Conservation (phyloP, 1,140 invertebrate genomes). For the Cepaea nemoralis region DNA sequence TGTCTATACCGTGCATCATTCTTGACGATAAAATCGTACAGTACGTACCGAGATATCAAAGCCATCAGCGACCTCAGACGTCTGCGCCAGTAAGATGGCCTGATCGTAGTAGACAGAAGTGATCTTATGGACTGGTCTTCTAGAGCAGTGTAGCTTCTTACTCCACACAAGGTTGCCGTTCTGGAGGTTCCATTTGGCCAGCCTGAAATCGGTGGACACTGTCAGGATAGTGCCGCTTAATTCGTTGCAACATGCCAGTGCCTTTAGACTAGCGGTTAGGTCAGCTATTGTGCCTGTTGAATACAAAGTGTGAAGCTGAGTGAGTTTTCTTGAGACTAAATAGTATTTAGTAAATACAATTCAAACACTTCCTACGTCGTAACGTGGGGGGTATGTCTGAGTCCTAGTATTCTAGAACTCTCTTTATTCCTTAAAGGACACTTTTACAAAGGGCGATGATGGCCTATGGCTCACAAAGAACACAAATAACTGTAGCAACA, state of each 20-base stretch:
- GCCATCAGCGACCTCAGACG: neutral
- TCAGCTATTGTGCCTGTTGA: slow-evolving; percentile 22
- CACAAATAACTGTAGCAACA: too few relatives aligned
- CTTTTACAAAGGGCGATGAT: too few relatives aligned
- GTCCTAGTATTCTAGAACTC: too few relatives aligned
- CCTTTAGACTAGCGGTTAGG: neutral
- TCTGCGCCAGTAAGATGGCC: slow-evolving; percentile 20
- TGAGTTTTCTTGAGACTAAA: too few relatives aligned
- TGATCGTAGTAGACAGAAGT: slow-evolving; percentile 30
- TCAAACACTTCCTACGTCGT: too few relatives aligned
- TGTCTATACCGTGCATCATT: too few relatives aligned
- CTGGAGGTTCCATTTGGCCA: slow-evolving; percentile 21
- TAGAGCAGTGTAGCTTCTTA: neutral
- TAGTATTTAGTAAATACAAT: too few relatives aligned
- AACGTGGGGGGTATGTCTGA: too few relatives aligned
- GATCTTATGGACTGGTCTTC: neutral
- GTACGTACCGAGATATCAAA: neutral
- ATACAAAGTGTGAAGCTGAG: neutral
- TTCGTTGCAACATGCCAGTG: neutral
- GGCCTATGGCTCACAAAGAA: too few relatives aligned
- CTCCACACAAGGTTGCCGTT: slow-evolving; percentile 16
- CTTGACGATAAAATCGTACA: too few relatives aligned
- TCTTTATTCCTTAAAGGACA: too few relatives aligned
- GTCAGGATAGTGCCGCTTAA: slow-evolving; percentile 22
- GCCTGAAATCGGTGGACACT: slow-evolving; percentile 16